Percentiles rank a stretch among this genome's conserved stretches.
phyloP scores from a whole-genome alignment of 1,140 invertebrate species.

The Hycleus cichorii region DNA sequence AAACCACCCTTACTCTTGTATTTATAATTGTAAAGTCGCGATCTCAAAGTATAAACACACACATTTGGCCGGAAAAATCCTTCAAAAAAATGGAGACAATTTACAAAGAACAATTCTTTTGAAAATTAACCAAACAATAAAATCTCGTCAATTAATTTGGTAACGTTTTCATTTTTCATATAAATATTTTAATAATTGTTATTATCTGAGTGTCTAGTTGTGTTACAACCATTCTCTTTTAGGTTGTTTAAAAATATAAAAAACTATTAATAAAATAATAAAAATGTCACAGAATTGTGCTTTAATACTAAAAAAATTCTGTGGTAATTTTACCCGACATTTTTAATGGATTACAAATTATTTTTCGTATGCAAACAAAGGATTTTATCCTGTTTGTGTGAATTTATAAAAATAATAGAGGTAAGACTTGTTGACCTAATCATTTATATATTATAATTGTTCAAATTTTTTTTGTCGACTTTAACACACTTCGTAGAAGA shows the following conservation, averaged over 20 bases:
- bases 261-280: slow-evolving; percentile 7
- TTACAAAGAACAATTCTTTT: background rate
- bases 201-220: slow-evolving; percentile 3
- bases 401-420: slow-evolving; percentile 3
- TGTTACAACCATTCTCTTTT: slow-evolving; percentile 27
- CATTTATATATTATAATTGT: background rate
- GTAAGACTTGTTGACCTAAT: slow-evolving; percentile 14
- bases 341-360: slow-evolving; percentile 16
- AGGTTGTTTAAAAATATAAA: slow-evolving; percentile 23
- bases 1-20: too few species aligned
- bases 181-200: background rate
- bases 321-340: slow-evolving; percentile 12
- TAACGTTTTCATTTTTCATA: slow-evolving; percentile 9
- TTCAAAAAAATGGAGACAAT: slow-evolving; percentile 1
- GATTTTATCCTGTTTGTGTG: slow-evolving; percentile 16
- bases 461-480: too few species aligned
- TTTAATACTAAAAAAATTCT: slow-evolving; percentile 1
- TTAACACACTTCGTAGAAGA: background rate
- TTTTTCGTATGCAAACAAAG: slow-evolving; percentile 16
- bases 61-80: background rate
- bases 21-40: background rate
- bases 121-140: slow-evolving; percentile 1
- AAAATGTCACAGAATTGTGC: slow-evolving; percentile 6
- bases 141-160: slow-evolving; percentile 6
- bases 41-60: slow-evolving; percentile 8